Evolutionary conservation across 2,797 vertebrate genomes (phyloP), one percentile per base, ranked within the genome.

Genomic region (Gallinago nigripennis): DNA sequence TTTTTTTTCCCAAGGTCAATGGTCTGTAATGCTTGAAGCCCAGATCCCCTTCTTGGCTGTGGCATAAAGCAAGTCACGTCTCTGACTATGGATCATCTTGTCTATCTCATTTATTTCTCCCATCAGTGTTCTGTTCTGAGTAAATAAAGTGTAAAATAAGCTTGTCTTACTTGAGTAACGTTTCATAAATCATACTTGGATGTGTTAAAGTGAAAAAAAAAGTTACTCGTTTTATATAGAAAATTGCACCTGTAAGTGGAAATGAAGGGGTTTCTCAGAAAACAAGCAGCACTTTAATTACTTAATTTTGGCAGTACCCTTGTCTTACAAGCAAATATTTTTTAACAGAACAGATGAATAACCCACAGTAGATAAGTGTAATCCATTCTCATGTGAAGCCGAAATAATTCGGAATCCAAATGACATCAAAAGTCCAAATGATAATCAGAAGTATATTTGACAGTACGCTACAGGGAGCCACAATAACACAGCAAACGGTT

Each of bases 131-230:
- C 78, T 73, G 73, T 64, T 91, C 68, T 37, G 37, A 69, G 78
- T 85, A 95, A 96, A 96, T 93, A 96, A 94, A 82, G 71, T 89
- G 90, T 95, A 95, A 94, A 95, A 97, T 87, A 93, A 84, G 69
- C 69, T 77, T 87, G 90, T 85, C 88, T 87, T 90, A 85, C 71
- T 68, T 64, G 57, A 90, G 64, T 80, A 90, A 56, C 46, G 2
- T 92, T 90, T 95, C 82, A 96, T 92, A 94, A 95, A 94, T 95
- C 92, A 94, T 60, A 81, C 72, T 75, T 84, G 65, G 0, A 0
- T 53, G 48, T 64, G 50, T 86, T 86, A 86, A 90, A 19, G 41
- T 78, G 68, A 39, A 85, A 46, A 81, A 84, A 69, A 14, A 21
- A 0, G 15, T 68, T 80, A 60, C 1, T 79, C 8, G 16, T 85